A percentile compares a stretch with the other conserved stretches of the same genome.
phyloP scores from a whole-genome alignment of 2,888 invertebrate species.

The Ephialtes manifestator region DNA sequence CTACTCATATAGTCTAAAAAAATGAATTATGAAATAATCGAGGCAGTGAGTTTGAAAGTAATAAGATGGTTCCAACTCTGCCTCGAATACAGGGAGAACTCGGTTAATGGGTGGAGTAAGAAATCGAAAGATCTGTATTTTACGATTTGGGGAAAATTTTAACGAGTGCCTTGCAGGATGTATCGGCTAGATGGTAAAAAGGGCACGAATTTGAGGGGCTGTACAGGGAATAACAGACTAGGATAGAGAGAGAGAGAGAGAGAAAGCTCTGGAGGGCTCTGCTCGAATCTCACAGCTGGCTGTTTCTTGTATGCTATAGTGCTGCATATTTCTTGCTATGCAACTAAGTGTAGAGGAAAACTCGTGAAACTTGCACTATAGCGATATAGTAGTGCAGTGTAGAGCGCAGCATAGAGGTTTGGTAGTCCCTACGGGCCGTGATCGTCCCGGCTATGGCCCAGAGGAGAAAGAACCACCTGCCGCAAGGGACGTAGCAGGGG shows the following conservation, averaged over 20 bases:
- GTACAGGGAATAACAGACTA: background rate
- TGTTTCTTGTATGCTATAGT: conserved; percentile 4
- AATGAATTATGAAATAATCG: too few relatives aligned
- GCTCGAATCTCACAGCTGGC: conserved; percentile 46
- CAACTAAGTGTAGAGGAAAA: background rate
- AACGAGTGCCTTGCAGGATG: background rate
- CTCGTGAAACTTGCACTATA: background rate
- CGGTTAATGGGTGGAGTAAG: background rate
- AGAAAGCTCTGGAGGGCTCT: background rate
- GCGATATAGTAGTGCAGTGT: background rate
- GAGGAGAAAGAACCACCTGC: conserved; percentile 84
- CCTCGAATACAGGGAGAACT: background rate
- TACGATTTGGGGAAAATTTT: background rate
- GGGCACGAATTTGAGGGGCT: background rate
- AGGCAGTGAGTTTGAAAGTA: too few relatives aligned
- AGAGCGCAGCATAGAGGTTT: conserved; percentile 60
- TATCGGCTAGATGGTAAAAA: background rate
- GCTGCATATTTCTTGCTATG: background rate
- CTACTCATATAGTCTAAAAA: too few relatives aligned
- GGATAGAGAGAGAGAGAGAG: conserved; percentile 17
- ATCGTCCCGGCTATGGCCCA: conserved; percentile 75
- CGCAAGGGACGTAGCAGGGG: conserved; percentile 78
- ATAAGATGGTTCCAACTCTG: background rate
- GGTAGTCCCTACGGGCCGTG: conserved; percentile 81
- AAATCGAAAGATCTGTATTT: background rate